Percentiles rank a stretch among this genome's conserved stretches.
These are phyloP conservation scores for Portevinia maculata DNA, from an alignment of 2,888 invertebrate species.

Conservation along the genomic window DNA sequence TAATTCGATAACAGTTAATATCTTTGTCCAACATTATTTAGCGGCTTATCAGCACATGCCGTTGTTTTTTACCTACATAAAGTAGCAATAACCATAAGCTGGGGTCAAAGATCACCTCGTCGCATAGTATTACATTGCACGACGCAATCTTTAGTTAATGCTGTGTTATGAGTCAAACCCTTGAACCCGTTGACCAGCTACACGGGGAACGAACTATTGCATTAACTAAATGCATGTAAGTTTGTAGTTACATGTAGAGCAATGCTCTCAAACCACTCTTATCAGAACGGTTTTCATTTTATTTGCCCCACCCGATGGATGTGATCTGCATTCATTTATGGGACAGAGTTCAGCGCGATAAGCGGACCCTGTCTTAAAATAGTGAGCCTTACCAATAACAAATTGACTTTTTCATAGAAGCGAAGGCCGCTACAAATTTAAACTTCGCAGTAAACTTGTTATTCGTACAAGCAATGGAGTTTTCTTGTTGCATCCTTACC, in stretches of 20 bases:
- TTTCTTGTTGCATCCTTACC: slow-evolving; percentile 82
- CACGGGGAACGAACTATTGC: neutral
- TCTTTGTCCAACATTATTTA: slow-evolving; percentile 7
- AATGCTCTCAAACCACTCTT: neutral
- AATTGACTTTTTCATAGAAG: too few species aligned
- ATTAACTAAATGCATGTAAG: neutral
- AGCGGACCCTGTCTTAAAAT: slow-evolving; percentile 28
- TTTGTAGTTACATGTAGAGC: neutral
- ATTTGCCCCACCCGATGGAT: neutral
- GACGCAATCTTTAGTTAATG: slow-evolving; percentile 20
- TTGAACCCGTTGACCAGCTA: slow-evolving; percentile 39
- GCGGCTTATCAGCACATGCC: slow-evolving; percentile 39
- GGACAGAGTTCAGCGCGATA: slow-evolving; percentile 37
- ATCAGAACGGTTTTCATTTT: slow-evolving; percentile 9
- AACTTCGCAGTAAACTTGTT: too few species aligned
- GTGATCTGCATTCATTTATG: slow-evolving; percentile 3
- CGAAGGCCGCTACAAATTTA: too few species aligned
- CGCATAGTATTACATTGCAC: slow-evolving; percentile 13
- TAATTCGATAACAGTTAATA: slow-evolving; percentile 2
- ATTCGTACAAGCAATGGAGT: too few species aligned
- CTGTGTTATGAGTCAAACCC: neutral
- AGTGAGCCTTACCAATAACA: too few species aligned
- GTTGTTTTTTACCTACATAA: neutral
- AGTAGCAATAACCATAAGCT: slow-evolving; percentile 32
- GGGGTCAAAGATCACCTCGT: slow-evolving; percentile 52